Base-by-base conservation (phyloP, 2,888 invertebrate species). In the Tribolium freemani region DNA sequence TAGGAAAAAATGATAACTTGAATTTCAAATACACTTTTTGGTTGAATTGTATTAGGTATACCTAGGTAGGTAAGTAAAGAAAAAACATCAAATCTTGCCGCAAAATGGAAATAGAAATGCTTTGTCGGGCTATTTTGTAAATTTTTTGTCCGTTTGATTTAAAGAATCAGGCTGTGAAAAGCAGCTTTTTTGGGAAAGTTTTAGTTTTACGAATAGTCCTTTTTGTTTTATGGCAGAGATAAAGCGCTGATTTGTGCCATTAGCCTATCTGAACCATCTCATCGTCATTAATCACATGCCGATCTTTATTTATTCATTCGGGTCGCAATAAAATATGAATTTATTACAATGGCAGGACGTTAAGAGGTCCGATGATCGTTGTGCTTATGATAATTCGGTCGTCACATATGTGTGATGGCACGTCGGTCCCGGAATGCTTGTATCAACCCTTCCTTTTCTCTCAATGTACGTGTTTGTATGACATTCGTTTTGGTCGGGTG, bases 311-410 rank as follows among this genome's bases (percentile, higher is more conserved):
- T 71, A 72, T 69, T 64, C 74, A 66, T 30, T 71, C 58, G 38
- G 51, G 56, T 44, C 75, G 58, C 58, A 74, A 75, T 75, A 75
- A 75, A 75, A 72, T 69, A 73, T 70, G 70, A 70, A 72, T 72
- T 75, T 69, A 75, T 75, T 75, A 75, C 75, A 70, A 77, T 79
- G 48, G 45, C 13, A 54, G 56, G 60, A 71, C 68, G 74, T 60
- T 71, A 71, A 70, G 63, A 61, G 56, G 48, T 44, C 44, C 69
- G 46, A 45, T 54, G 64, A 66, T 50, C 51, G 54, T 61, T 73
- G 53, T 60, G 53, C 44, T 56, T 74, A 73, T 73, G 74, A 44
- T 72, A 72, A 68, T 74, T 68, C 57, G 50, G 46, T 30, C 61
- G 71, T 71, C 64, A 69, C 58, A 70, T 26, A 26, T 64, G 66